Evolutionary conservation across 2,797 vertebrate species (phyloP).

Genomic region (Fundulus diaphanus): DNA sequence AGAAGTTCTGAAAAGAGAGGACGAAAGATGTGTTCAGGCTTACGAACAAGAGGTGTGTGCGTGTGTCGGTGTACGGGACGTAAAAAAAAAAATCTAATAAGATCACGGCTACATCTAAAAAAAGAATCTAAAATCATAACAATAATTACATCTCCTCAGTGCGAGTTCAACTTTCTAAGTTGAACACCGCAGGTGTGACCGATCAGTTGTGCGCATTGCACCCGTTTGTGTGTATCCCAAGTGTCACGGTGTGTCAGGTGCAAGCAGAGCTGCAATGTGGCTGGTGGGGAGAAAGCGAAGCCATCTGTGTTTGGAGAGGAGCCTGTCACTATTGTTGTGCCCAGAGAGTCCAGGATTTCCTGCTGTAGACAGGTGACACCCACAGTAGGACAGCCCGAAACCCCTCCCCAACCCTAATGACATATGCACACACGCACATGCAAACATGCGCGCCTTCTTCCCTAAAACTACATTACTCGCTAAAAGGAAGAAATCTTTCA

Average conservation of each 20-base stretch:
- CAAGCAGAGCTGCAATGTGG: slow-evolving; percentile 79
- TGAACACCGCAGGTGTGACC: slow-evolving; percentile 32
- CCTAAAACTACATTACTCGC: slow-evolving; percentile 31
- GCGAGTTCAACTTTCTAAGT: slow-evolving; percentile 5
- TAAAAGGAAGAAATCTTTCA: slow-evolving; percentile 41
- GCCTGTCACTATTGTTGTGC: slow-evolving; percentile 91
- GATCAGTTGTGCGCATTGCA: slow-evolving; percentile 43
- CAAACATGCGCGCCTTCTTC: slow-evolving; percentile 10
- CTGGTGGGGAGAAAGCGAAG: slow-evolving; percentile 84
- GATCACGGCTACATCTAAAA: slow-evolving; percentile 35
- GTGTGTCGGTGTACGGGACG: slow-evolving; percentile 29
- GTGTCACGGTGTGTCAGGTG: slow-evolving; percentile 71
- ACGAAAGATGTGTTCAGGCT: slow-evolving; percentile 71
- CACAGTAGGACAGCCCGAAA: slow-evolving; percentile 80
- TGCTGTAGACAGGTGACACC: slow-evolving; percentile 86
- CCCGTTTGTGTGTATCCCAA: slow-evolving; percentile 56
- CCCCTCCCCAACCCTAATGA: not conserved
- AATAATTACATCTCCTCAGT: slow-evolving; percentile 17
- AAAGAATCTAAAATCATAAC: not conserved
- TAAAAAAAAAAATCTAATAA: slow-evolving; percentile 23
- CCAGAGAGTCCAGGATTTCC: slow-evolving; percentile 76
- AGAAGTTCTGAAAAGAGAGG: slow-evolving; percentile 78
- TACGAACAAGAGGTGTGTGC: slow-evolving; percentile 60
- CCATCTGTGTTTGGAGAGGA: slow-evolving; percentile 90
- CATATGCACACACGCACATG: slow-evolving; percentile 21